These are phyloP conservation scores for Tetraodon nigroviridis DNA, from an alignment of 2,113 vertebrate species.

Conservation along the genomic window DNA sequence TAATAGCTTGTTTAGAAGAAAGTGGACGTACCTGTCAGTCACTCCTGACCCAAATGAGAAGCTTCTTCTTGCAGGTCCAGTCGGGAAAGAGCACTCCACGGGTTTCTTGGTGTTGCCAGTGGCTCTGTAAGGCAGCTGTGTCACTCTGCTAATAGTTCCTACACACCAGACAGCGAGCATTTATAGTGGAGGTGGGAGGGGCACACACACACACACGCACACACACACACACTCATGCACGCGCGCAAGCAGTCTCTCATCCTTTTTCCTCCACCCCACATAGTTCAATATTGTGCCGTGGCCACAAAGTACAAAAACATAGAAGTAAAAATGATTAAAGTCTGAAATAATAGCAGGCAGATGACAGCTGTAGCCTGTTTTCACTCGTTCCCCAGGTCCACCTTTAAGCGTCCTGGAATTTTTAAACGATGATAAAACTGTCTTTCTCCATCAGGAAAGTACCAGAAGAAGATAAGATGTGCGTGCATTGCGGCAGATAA, in stretches of 20 bases:
- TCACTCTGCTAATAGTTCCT: slow-evolving; percentile 79
- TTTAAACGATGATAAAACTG: too few species aligned
- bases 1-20: slow-evolving; percentile 14
- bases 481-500: too few species aligned
- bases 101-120: slow-evolving; percentile 63
- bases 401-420: too few species aligned
- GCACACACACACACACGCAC: slow-evolving; percentile 54
- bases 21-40: slow-evolving; percentile 72
- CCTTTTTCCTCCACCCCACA: slow-evolving; percentile 50
- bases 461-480: too few species aligned
- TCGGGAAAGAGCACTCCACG: slow-evolving; percentile 67
- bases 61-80: slow-evolving; percentile 49
- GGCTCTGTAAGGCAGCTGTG: slow-evolving; percentile 70
- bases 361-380: background rate
- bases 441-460: too few species aligned
- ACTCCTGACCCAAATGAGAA: slow-evolving; percentile 28
- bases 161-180: slow-evolving; percentile 65
- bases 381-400: background rate
- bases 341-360: background rate
- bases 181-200: slow-evolving; percentile 80
- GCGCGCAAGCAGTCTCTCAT: slow-evolving; percentile 59
- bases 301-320: slow-evolving; percentile 8
- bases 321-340: slow-evolving; percentile 12
- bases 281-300: slow-evolving; percentile 16
- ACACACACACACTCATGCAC: slow-evolving; percentile 52